phyloP scores from a whole-genome alignment of 2,113 vertebrate genomes.

The Nerophis lumbriciformis region DNA sequence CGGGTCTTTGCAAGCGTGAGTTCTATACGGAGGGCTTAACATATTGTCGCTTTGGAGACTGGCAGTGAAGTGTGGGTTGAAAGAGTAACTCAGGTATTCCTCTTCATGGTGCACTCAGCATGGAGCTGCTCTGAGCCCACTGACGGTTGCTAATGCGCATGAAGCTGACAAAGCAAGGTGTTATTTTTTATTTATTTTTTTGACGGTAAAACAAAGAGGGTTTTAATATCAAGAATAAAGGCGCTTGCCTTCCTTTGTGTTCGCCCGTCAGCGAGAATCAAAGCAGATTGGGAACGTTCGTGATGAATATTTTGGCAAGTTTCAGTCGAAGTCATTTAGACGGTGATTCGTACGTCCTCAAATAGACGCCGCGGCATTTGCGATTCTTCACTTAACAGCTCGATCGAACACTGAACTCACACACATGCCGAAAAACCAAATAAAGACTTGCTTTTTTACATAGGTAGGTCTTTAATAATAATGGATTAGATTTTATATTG shows the following conservation, averaged over 20 bases:
- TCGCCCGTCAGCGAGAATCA: slow-evolving; percentile 13
- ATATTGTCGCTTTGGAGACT: slow-evolving; percentile 42
- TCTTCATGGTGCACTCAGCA: slow-evolving; percentile 29
- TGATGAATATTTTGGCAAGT: slow-evolving; percentile 45
- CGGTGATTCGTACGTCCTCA: slow-evolving; percentile 8
- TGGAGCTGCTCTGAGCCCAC: slow-evolving; percentile 34
- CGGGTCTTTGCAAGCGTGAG: slow-evolving; percentile 45
- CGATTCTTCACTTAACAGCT: slow-evolving; percentile 38
- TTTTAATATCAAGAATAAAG: slow-evolving; percentile 35
- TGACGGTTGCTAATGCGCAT: slow-evolving; percentile 27
- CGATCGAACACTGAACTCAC: slow-evolving; percentile 10
- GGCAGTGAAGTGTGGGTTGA: slow-evolving; percentile 18
- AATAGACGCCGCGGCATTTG: slow-evolving; percentile 13
- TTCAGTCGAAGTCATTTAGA: slow-evolving; percentile 24
- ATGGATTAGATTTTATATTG: too few relatives aligned
- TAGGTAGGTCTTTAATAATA: too few relatives aligned
- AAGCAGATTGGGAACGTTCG: slow-evolving; percentile 47
- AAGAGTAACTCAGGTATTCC: slow-evolving; percentile 10
- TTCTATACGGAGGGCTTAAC: slow-evolving; percentile 57
- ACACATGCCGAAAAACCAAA: neutral
- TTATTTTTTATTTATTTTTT: too few relatives aligned
- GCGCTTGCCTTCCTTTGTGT: slow-evolving; percentile 18
- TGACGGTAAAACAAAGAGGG: slow-evolving; percentile 27
- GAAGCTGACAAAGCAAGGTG: neutral
- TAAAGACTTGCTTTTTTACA: neutral